A percentile compares a stretch with the other conserved stretches of the same genome.
phyloP scores from a whole-genome alignment of 2,888 invertebrate genomes.

The Hemaris fuciformis region DNA sequence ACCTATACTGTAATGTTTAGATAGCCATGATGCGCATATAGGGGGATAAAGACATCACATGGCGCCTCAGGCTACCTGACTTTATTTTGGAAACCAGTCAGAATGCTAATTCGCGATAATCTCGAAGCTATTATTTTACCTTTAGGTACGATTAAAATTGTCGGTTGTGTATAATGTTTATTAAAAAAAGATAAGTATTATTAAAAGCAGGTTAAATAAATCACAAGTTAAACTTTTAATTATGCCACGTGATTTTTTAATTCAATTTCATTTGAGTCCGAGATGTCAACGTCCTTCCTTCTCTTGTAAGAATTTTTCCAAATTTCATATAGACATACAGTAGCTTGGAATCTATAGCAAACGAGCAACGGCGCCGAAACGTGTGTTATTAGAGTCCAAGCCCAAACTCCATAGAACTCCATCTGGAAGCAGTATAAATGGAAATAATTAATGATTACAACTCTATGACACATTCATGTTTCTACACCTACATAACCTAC shows the following conservation, averaged over 20 bases:
- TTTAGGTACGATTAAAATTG: too few species aligned
- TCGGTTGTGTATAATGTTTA: too few species aligned
- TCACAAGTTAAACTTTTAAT: conserved; percentile 17
- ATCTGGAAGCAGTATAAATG: conserved; percentile 52
- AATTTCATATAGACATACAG: conserved; percentile 88
- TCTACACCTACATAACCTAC: too few species aligned
- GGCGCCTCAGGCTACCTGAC: too few species aligned
- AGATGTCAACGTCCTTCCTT: conserved; percentile 47
- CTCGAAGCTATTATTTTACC: too few species aligned
- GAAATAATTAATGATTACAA: background rate
- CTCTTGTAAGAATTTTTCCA: conserved; percentile 88
- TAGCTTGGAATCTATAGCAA: conserved; percentile 88
- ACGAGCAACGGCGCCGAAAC: conserved; percentile 86
- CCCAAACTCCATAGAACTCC: conserved; percentile 86
- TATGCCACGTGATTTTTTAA: conserved; percentile 66
- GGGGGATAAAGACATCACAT: too few species aligned
- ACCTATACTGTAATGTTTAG: too few species aligned
- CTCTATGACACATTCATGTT: too few species aligned
- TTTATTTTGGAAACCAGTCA: too few species aligned
- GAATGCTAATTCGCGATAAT: too few species aligned
- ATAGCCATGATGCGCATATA: too few species aligned
- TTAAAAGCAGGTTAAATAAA: background rate
- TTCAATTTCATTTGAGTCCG: conserved; percentile 56
- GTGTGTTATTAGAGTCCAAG: conserved; percentile 88
- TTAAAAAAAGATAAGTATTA: background rate